A percentile compares a stretch with the other conserved stretches of the same genome.
These are phyloP conservation scores for Pseudorhiza aurosa DNA, from an alignment of 30 jellyfish, hydroid and myxozoan species.

Conservation along the genomic window DNA sequence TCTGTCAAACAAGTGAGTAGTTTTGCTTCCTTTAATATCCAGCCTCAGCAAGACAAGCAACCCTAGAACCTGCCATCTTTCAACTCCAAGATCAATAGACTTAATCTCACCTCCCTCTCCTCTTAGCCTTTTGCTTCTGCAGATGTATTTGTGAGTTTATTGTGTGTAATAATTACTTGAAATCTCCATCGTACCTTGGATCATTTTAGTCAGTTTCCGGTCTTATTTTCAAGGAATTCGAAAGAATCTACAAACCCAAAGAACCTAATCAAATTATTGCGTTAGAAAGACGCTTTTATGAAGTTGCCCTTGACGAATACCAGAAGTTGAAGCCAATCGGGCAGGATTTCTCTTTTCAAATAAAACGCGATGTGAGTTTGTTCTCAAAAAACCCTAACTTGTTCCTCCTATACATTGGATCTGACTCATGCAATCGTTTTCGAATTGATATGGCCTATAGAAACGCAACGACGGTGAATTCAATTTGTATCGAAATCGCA, in stretches of 20 bases:
- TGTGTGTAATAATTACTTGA: neutral
- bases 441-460: no score
- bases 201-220: no score
- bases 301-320: slow-evolving; percentile 41
- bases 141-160: neutral
- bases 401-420: no score
- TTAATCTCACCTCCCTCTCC: no score
- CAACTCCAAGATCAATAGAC: no score
- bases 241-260: slow-evolving; percentile 47
- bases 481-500: no score
- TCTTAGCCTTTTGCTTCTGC: neutral
- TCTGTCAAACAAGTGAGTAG: slow-evolving; percentile 29
- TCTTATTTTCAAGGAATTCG: no score
- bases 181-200: no score
- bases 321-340: slow-evolving; percentile 45
- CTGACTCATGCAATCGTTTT: no score
- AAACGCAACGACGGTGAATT: no score
- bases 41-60: neutral
- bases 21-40: neutral
- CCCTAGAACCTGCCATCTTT: neutral
- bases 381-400: no score
- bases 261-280: slow-evolving; percentile 40
- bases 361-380: slow-evolving; percentile 63
- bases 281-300: slow-evolving; percentile 57
- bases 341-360: slow-evolving; percentile 24